phyloP scores from a whole-genome alignment of 2,113 vertebrate species.

The Hypomesus transpacificus region DNA sequence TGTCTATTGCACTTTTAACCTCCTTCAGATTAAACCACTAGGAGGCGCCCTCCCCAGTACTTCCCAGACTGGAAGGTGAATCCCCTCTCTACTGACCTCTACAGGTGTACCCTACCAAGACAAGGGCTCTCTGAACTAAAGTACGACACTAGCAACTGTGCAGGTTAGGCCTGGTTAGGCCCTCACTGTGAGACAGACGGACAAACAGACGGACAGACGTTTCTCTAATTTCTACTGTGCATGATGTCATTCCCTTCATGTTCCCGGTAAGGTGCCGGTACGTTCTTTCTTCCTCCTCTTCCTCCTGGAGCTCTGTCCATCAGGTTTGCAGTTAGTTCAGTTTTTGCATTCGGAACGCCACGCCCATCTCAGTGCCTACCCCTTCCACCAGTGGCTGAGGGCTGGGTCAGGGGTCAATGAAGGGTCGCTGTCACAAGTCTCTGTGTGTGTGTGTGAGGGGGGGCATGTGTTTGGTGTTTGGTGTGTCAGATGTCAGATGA shows the following conservation, averaged over 20 bases:
- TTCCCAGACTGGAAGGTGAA: neutral
- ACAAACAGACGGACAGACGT: constrained; percentile 26
- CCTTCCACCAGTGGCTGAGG: neutral
- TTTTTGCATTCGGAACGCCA: constrained; percentile 46
- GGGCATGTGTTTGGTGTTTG: constrained; percentile 2
- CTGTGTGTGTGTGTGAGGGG: neutral
- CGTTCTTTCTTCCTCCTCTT: constrained; percentile 11
- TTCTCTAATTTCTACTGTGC: neutral
- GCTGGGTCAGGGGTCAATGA: neutral
- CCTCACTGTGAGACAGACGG: constrained; percentile 27
- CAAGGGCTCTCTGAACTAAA: neutral
- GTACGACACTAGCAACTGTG: constrained; percentile 45
- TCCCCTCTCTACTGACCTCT: too few relatives aligned
- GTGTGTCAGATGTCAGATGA: constrained; percentile 23
- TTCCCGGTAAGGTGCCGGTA: neutral
- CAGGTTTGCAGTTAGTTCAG: constrained; percentile 33
- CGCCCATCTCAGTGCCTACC: constrained; percentile 19
- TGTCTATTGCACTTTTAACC: constrained; percentile 52
- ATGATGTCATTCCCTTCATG: neutral
- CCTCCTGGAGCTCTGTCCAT: constrained; percentile 13
- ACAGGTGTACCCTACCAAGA: neutral
- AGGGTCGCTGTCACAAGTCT: neutral
- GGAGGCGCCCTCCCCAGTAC: constrained; percentile 13
- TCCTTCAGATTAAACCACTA: constrained; percentile 44
- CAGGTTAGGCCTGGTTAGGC: constrained; percentile 46